Base-by-base conservation (phyloP, 2,888 invertebrate species). In the Leptopilina syphax region DNA sequence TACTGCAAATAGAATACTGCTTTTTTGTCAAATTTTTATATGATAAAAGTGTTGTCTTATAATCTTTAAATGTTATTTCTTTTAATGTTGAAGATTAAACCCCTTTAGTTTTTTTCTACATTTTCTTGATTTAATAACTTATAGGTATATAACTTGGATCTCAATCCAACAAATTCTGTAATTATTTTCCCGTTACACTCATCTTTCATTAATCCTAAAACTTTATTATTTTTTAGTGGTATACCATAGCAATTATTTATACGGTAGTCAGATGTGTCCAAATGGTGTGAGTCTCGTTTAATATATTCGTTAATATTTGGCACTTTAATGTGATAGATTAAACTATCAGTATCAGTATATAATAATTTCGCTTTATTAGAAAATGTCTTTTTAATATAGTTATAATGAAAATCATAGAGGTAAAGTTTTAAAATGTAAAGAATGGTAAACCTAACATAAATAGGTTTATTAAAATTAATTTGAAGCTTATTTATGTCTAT, bases 321-420 rank as follows among this genome's bases (percentile, higher is more conserved):
- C 44, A 44, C 44, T 44, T 44, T 44, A 44, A 44, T 44, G 8
- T 44, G 44, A 44, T 44, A 44, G 44, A 44, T 44, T 44, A 44
- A 44, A 44, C 44, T 44, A 44, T 44, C 44, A 44, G 44, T 44
- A 8, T 44, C 44, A 60, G 84, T 87, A 68, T 88, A 89, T 66
- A 87, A 79, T 13, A 90, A 77, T 77, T 83, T 87, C 8, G 63
- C 76, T 67, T 78, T 67, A 63, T 76, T 7, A 8, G 18, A 47
- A 27, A 77, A 57, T 27, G 18, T 76, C 81, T 84, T 86, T 50
- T 86, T 89, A 70, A 91, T 84, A 66, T 85, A 88, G 79, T 88
- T 86, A 80, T 91, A 92, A 81, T 89, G 87, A 82, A 91, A 92
- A 66, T 91, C 88, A 80, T 92, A 92, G 86, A 93, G 89, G 24